Conservation (phyloP, 2,113 vertebrate species). For the Eretmochelys imbricata region DNA sequence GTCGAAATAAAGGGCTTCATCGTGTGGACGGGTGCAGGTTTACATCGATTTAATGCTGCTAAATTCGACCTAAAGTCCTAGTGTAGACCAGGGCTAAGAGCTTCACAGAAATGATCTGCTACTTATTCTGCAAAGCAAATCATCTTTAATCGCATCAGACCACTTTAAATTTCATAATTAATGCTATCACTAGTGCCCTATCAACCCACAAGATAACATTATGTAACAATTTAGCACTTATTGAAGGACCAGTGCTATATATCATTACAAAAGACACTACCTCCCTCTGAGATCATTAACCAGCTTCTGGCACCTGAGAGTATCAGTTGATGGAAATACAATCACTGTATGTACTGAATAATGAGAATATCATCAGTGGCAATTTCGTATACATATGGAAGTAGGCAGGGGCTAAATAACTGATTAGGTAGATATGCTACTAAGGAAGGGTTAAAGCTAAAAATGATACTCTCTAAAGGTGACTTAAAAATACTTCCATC, state of each 20-base stretch:
- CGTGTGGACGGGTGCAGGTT: no score
- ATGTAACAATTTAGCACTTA: background rate
- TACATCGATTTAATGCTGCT: no score
- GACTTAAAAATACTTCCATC: background rate
- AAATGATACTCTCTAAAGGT: background rate
- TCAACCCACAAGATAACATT: background rate
- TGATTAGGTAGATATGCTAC: background rate
- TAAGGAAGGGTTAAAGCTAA: background rate
- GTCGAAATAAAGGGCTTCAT: no score
- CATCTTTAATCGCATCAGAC: background rate
- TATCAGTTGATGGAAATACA: background rate
- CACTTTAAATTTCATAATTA: background rate
- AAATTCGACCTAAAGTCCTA: no score
- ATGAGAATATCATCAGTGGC: background rate
- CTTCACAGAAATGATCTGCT: background rate
- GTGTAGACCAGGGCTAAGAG: background rate
- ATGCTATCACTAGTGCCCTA: background rate
- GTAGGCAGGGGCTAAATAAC: background rate
- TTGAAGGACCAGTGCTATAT: background rate
- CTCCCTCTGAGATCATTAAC: background rate
- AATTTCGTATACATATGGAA: background rate
- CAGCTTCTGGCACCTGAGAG: background rate
- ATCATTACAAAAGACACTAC: background rate
- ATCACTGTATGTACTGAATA: background rate
- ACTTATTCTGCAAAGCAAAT: background rate